Evolutionary conservation across 1,140 invertebrate species (phyloP).

Genomic region (Geopemphigus sp.): DNA sequence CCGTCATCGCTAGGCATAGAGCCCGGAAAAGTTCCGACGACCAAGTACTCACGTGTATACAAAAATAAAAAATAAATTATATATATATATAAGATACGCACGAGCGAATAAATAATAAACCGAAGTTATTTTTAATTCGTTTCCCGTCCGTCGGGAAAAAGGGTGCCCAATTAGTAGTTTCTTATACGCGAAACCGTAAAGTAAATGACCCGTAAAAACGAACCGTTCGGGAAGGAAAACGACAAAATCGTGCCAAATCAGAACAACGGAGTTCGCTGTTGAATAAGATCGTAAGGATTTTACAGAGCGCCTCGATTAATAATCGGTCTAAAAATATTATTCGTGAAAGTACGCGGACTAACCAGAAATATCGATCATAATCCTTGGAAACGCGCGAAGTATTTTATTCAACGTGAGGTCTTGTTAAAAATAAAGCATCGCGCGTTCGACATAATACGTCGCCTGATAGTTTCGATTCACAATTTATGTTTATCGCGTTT

Average conservation of each 20-base stretch:
- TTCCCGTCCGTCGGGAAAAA: slow-evolving; percentile 11
- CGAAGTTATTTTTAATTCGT: slow-evolving; percentile 22
- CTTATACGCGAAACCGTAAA: background rate
- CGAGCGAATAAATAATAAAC: background rate
- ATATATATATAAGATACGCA: too few species aligned
- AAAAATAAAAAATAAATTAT: slow-evolving; percentile 13
- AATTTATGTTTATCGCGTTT: background rate
- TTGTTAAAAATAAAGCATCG: too few species aligned
- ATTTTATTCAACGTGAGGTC: too few species aligned
- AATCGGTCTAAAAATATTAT: slow-evolving; percentile 26
- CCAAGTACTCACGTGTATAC: background rate
- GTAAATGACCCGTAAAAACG: slow-evolving; percentile 28
- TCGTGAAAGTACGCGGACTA: background rate
- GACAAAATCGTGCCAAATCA: slow-evolving; percentile 15
- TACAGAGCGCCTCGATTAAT: background rate
- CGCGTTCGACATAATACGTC: too few species aligned
- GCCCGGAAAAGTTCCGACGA: slow-evolving; percentile 32
- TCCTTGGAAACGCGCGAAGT: background rate
- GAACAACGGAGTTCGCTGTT: slow-evolving; percentile 18
- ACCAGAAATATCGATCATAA: background rate
- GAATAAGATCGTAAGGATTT: background rate
- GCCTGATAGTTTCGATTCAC: background rate
- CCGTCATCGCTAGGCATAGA: background rate
- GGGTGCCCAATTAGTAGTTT: slow-evolving; percentile 30
- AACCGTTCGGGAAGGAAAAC: slow-evolving; percentile 22